phyloP scores from a whole-genome alignment of 2,888 invertebrate species.

The Pseudococcus jackbeardsleyi region DNA sequence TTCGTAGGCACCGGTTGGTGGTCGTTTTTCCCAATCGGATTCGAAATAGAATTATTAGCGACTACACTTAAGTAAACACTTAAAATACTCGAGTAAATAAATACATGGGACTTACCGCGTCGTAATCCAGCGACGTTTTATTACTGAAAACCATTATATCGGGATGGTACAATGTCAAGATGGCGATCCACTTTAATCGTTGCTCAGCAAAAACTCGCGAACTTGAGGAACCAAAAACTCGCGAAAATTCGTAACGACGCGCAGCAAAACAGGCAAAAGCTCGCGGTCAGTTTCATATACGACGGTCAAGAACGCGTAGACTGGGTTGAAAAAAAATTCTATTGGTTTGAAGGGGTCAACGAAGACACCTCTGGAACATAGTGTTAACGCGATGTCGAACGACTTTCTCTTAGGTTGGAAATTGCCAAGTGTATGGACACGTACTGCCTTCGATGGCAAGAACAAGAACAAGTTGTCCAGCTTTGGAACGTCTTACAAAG shows the following conservation, averaged over 20 bases:
- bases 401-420: conserved; percentile 61
- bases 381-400: conserved; percentile 60
- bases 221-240: conserved; percentile 39
- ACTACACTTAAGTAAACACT: background rate
- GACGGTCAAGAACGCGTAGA: background rate
- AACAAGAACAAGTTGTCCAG: conserved; percentile 62
- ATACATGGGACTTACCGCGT: conserved; percentile 52
- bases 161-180: background rate
- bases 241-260: background rate
- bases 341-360: conserved; percentile 40
- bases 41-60: background rate
- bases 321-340: background rate
- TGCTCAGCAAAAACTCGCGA: background rate
- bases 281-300: conserved; percentile 9
- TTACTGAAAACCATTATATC: conserved; percentile 59
- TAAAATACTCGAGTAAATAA: background rate
- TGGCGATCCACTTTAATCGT: background rate
- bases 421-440: conserved; percentile 63
- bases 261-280: background rate
- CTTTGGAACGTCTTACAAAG: conserved; percentile 25
- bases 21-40: background rate
- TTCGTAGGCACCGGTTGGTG: background rate
- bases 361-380: conserved; percentile 58
- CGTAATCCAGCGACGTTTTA: conserved; percentile 61
- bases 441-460: conserved; percentile 59